Conservation (phyloP, 2,797 vertebrate species). For the Coracias cyanogaster region DNA sequence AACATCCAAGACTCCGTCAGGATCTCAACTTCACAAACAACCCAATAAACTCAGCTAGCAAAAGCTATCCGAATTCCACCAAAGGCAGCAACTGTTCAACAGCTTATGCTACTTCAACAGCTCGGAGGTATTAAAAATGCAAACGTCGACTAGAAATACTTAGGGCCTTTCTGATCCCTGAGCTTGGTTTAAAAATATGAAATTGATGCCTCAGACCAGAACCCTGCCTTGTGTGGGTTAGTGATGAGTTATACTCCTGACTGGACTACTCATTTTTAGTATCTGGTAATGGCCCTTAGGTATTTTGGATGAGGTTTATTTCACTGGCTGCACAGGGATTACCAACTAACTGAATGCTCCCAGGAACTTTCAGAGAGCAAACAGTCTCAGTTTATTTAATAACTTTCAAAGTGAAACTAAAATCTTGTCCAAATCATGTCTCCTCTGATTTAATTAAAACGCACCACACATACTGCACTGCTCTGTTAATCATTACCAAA, state of each 20-base stretch:
- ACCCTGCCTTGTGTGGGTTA: not conserved
- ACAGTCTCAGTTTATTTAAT: slow-evolving; percentile 71
- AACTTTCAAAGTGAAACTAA: slow-evolving; percentile 76
- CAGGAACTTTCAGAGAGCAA: slow-evolving; percentile 60
- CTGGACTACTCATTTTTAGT: not conserved
- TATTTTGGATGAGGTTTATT: slow-evolving; percentile 39
- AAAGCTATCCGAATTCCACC: not conserved
- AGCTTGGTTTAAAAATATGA: not conserved
- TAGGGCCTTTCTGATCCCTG: not conserved
- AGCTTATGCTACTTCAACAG: not conserved
- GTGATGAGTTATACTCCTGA: not conserved
- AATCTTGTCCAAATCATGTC: slow-evolving; percentile 75
- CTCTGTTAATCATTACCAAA: slow-evolving; percentile 71
- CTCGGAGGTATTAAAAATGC: not conserved
- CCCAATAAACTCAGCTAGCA: not conserved
- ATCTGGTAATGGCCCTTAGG: not conserved
- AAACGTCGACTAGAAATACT: not conserved
- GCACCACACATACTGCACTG: slow-evolving; percentile 65
- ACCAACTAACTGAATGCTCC: slow-evolving; percentile 55
- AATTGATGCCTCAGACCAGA: not conserved
- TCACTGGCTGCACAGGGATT: slow-evolving; percentile 47
- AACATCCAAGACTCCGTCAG: not conserved
- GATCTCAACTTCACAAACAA: not conserved
- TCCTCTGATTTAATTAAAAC: slow-evolving; percentile 72
- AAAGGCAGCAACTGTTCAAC: not conserved